Conservation (phyloP, 2,888 invertebrate species). For the Notodonta ziczac region DNA sequence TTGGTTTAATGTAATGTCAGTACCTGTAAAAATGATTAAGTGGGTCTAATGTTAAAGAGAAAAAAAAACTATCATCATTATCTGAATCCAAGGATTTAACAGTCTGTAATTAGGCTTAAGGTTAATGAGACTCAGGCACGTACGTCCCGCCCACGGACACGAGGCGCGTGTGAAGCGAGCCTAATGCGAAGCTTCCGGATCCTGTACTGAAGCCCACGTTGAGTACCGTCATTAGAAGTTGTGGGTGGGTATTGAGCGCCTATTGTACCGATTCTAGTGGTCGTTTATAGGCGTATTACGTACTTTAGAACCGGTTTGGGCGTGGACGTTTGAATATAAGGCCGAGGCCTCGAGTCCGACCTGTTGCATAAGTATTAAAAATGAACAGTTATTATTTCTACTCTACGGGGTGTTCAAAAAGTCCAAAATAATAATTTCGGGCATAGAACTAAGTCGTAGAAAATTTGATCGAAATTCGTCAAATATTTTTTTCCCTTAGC, state of each 20-base stretch:
- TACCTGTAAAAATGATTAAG: too few relatives aligned
- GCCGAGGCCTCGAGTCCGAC: not conserved
- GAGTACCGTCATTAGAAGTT: slow-evolving; percentile 11
- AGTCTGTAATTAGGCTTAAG: not conserved
- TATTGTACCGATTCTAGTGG: slow-evolving; percentile 4
- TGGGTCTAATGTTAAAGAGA: not conserved
- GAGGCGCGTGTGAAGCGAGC: slow-evolving; percentile 30
- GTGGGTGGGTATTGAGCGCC: slow-evolving; percentile 18
- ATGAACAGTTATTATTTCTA: too few relatives aligned
- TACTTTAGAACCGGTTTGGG: not conserved
- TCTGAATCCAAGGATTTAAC: not conserved
- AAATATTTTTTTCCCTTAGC: too few relatives aligned
- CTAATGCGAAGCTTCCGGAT: slow-evolving; percentile 40
- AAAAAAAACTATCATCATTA: not conserved
- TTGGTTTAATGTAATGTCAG: too few relatives aligned
- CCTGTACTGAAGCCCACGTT: slow-evolving; percentile 20
- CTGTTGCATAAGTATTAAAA: not conserved
- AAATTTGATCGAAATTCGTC: too few relatives aligned
- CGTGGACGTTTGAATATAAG: not conserved
- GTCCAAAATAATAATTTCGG: too few relatives aligned
- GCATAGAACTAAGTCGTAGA: too few relatives aligned
- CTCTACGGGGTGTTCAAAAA: too few relatives aligned
- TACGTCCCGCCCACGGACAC: slow-evolving; percentile 30
- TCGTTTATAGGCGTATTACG: slow-evolving; percentile 2
- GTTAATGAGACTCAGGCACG: slow-evolving; percentile 27